phyloP scores from a whole-genome alignment of 2,888 invertebrate species.

The Apodemia duryi region DNA sequence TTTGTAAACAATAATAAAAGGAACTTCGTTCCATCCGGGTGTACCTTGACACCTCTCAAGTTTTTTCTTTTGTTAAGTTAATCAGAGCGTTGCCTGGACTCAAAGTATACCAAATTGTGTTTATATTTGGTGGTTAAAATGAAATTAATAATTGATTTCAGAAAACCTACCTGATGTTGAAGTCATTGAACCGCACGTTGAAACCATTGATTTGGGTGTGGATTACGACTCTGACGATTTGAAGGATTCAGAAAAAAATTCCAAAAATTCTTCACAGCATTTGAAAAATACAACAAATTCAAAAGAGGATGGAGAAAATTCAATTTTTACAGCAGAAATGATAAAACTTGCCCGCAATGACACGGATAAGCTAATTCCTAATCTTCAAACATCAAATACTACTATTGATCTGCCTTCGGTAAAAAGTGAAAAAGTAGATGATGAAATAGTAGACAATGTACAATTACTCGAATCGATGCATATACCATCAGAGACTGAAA shows the following conservation, averaged over 20 bases:
- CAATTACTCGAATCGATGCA: constrained; percentile 23
- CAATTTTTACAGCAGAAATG: constrained; percentile 6
- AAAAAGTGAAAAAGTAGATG: constrained; percentile 23
- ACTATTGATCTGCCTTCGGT: constrained; percentile 10
- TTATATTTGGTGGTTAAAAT: neutral
- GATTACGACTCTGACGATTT: constrained; percentile 41
- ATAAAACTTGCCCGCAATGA: neutral
- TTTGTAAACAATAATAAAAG: no score
- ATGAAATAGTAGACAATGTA: constrained; percentile 24
- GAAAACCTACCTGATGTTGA: constrained; percentile 48
- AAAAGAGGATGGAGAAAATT: constrained; percentile 17
- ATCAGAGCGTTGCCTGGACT: no score
- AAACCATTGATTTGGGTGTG: constrained; percentile 50
- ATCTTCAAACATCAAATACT: neutral
- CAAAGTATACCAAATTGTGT: no score
- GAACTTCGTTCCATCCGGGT: no score
- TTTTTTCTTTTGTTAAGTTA: no score
- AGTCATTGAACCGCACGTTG: constrained; percentile 52
- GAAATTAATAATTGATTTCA: constrained; percentile 28
- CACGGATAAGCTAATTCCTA: neutral
- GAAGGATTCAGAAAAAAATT: constrained; percentile 13
- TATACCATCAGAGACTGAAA: constrained; percentile 22
- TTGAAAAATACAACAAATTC: no score
- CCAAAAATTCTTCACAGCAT: no score
- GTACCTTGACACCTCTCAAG: no score